A percentile compares a stretch with the other conserved stretches of the same genome.
Evolutionary conservation across 2,113 vertebrate genomes (phyloP).

Genomic region (Antigone vipio): DNA sequence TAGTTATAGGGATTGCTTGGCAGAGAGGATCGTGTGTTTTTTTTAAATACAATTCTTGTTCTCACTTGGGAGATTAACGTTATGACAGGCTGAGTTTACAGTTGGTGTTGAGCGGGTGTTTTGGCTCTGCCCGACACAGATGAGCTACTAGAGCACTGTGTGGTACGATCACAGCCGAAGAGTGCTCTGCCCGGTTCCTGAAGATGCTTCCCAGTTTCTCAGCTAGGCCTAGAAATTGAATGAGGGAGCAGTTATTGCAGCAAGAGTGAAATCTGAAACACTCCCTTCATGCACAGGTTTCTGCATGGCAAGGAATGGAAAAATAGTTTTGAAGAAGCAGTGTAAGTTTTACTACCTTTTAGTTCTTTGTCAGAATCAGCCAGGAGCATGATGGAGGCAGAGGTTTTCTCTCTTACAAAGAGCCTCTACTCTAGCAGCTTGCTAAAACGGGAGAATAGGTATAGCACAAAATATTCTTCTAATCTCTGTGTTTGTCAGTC

Average conservation of each 20-base stretch:
- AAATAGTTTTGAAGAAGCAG: not conserved
- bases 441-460: not conserved
- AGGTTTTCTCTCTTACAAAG: not conserved
- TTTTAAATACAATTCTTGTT: not conserved
- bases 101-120: not conserved
- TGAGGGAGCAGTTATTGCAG: not conserved
- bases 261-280: not conserved
- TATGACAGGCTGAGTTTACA: not conserved
- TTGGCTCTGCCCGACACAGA: not conserved
- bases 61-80: not conserved
- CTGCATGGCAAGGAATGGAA: not conserved
- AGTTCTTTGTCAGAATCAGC: not conserved
- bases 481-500: not conserved
- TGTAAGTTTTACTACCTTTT: not conserved
- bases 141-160: not conserved
- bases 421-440: not conserved
- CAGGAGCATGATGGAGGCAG: not conserved
- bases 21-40: not conserved
- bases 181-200: not conserved
- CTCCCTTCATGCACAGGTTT: not conserved
- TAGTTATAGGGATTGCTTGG: conserved; percentile 17
- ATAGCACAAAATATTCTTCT: not conserved
- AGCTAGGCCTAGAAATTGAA: not conserved
- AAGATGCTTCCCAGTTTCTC: not conserved
- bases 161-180: not conserved